Percentiles rank a stretch among this genome's conserved stretches.
These are phyloP conservation scores for Melitaea athalia DNA, from an alignment of 2,888 invertebrate species.

Conservation along the genomic window DNA sequence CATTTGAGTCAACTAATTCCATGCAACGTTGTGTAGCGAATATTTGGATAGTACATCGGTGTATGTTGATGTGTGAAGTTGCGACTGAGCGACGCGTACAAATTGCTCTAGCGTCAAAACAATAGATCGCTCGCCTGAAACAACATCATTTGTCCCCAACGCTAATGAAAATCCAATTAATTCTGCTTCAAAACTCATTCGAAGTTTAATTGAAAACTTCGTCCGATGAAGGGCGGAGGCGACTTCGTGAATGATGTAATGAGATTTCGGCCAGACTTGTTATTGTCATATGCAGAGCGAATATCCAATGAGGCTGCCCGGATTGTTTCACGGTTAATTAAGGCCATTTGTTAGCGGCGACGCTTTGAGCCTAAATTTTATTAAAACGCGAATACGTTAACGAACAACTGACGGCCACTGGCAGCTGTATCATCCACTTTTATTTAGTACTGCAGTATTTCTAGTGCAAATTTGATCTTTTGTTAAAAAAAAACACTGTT, in stretches of 20 bases:
- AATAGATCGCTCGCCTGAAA: constrained; percentile 74
- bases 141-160: constrained; percentile 79
- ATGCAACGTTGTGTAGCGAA: constrained; percentile 24
- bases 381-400: constrained; percentile 26
- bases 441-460: constrained; percentile 47
- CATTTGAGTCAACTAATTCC: constrained; percentile 6
- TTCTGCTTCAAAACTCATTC: constrained; percentile 78
- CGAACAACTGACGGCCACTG: constrained; percentile 33
- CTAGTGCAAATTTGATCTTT: constrained; percentile 67
- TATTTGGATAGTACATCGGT: constrained; percentile 38
- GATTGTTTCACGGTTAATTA: constrained; percentile 70
- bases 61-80: constrained; percentile 59
- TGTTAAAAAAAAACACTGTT: constrained; percentile 59
- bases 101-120: constrained; percentile 66
- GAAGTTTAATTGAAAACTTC: constrained; percentile 81
- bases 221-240: constrained; percentile 60
- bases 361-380: constrained; percentile 27
- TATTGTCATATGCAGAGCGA: constrained; percentile 76
- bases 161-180: constrained; percentile 82
- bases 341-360: constrained; percentile 52
- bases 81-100: constrained; percentile 71
- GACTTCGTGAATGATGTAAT: constrained; percentile 75
- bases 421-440: constrained; percentile 46
- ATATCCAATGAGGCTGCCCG: constrained; percentile 66
- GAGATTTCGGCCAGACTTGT: constrained; percentile 72